Base-by-base conservation (phyloP, 2,797 vertebrate genomes). In the Acropternis orthonyx region DNA sequence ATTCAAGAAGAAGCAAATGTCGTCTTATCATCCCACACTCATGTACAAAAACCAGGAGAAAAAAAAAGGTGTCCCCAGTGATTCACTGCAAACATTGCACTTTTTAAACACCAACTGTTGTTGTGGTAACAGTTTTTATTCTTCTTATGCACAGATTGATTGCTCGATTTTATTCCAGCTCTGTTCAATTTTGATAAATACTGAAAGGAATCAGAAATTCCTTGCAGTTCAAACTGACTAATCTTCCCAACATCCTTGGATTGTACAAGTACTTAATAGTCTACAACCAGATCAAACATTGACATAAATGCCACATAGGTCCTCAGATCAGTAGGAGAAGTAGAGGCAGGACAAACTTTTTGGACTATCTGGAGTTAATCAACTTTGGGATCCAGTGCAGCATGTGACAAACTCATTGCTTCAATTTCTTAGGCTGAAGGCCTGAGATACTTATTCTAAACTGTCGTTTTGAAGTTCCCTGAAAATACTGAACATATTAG, bases 131-230 rank as follows among this genome's bases (percentile, higher is more conserved):
- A 52, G n/a, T 18, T 71, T 52, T 82, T 4, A 30, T 65, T 91
- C 85, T 85, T 69, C 13, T 71, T 75, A 59, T 0, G 0, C 13
- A 43, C 14, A 16, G 37, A 20, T 68, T 1, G 0, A n/a, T 76
- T 56, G 5, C 7, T 68, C 19, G 9, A 10, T 72, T 89, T 75
- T 89, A 5, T 78, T 72, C 27, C 37, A 37, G 8, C 8, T 80
- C 43, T 69, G 12, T 72, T 83, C 48, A n/a, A 22, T 58, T 91
- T 79, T 68, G 4, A 13, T 52, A 79, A 85, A 88, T 14, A 56
- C 3, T 34, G 19, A 71, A 80, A 73, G 14, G 5, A 76, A 67
- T 39, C 2, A 58, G 14, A 19, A 85, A 30, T 21, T 63, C 44
- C 28, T 75, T 68, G 59, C 30, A 43, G 44, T 56, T 94, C 41